Evolutionary conservation across 1,140 invertebrate species (phyloP), one percentile per base, ranked within the genome.

Genomic region (Spodoptera frugiperda): DNA sequence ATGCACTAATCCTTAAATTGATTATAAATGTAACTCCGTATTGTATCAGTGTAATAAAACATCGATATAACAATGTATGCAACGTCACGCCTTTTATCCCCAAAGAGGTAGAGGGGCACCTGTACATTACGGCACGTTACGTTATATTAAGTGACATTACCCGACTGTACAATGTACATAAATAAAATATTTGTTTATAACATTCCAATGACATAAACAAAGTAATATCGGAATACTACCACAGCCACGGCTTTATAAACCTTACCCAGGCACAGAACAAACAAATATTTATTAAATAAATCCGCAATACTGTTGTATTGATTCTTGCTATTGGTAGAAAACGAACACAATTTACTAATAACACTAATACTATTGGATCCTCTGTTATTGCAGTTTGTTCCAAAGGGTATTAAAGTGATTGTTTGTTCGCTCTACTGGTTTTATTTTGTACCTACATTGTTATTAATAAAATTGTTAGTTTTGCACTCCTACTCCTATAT

Each of bases 241-340:
- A 21, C 17, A 57, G 19, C 30, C 54, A 57, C 54, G 14, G 10
- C 8, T 10, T 19, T 4, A 33, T 33, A 61, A 15, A 33, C 57
- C 54, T 10, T n/a, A 30, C 8, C 57, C 33, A 61, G 8, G 57
- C 15, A 15, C 57, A 39, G 5, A 57, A 57, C 54, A 30, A 15
- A 5, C 30, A 39, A 61, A 61, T 61, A 61, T 61, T 61, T 39
- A 39, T 61, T 61, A n/a, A 15, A 39, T 61, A 61, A 61, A 39
- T 61, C 57, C 57, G 15, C n/a, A 33, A 61, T 59, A 33, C 55
- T 53, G 49, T 54, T 25, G 10, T 59, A 59, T 33, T 39, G 57
- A 61, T 61, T n/a, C 57, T 17, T 39, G 30, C 33, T 61, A 3
- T 39, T 61, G 39, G 30, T 57, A 21, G 21, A 61, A 14, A 61